Conservation (phyloP, 2,113 vertebrate species). For the Charadrius vociferus region DNA sequence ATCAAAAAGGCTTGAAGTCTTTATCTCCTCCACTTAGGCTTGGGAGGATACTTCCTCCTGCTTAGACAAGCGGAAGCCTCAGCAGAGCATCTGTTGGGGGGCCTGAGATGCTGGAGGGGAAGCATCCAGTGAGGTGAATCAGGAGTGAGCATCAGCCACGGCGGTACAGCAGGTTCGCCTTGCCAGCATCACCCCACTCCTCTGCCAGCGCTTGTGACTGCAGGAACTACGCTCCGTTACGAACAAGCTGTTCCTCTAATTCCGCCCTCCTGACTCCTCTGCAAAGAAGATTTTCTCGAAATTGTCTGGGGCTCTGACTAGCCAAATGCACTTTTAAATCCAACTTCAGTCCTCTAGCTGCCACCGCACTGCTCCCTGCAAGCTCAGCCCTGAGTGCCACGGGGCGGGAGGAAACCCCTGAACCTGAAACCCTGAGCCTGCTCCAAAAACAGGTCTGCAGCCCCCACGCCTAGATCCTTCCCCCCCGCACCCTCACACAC, state of each 20-base stretch:
- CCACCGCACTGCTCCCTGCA: neutral
- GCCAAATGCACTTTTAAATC: neutral
- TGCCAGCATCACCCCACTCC: neutral
- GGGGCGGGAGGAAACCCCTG: neutral
- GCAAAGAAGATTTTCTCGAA: neutral
- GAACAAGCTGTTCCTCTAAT: slow-evolving; percentile 15
- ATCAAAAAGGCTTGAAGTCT: neutral
- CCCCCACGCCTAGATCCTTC: neutral
- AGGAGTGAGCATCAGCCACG: neutral
- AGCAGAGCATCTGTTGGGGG: neutral
- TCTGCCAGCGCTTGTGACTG: neutral
- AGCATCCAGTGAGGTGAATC: neutral
- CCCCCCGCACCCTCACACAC: neutral
- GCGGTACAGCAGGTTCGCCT: neutral
- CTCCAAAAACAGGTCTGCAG: neutral
- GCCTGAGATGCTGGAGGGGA: neutral
- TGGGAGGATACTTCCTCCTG: slow-evolving; percentile 16
- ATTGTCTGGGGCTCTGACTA: neutral
- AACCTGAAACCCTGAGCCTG: too few relatives aligned
- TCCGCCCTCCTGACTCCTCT: neutral
- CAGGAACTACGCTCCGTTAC: neutral
- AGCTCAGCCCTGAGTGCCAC: neutral
- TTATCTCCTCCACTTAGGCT: neutral
- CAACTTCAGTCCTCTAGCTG: neutral
- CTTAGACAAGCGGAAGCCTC: neutral